Percentiles rank a stretch among this genome's conserved stretches.
Conservation (phyloP, 1,140 invertebrate species). For the Tyrophagus putrescentiae region DNA sequence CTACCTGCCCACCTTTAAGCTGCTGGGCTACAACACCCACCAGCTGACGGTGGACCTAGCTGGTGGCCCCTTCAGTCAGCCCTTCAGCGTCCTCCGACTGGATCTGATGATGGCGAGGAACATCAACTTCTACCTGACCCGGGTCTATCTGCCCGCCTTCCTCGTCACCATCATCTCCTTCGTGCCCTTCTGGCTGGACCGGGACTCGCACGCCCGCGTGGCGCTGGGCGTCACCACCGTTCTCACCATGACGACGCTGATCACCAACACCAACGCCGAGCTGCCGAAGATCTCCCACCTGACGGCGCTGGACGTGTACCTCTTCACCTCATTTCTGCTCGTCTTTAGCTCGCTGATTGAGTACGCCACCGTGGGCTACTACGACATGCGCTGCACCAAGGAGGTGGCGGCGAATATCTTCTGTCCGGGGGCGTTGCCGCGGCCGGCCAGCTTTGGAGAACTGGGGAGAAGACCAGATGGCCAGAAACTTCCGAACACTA, state of each 20-base stretch:
- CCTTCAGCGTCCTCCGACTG: too few species aligned
- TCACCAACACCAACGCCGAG: conserved; percentile 33
- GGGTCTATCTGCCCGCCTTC: conserved; percentile 29
- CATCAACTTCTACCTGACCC: conserved; percentile 28
- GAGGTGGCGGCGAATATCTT: too few species aligned
- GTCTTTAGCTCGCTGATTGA: conserved; percentile 29
- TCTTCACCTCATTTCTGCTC: conserved; percentile 33
- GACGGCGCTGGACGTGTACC: conserved; percentile 33
- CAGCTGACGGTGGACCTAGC: not conserved
- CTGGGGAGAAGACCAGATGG: too few species aligned
- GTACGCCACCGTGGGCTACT: conserved; percentile 28
- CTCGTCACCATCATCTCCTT: conserved; percentile 31
- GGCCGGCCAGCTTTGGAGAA: too few species aligned
- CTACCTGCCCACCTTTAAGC: not conserved
- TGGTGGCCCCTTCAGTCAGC: conserved; percentile 28
- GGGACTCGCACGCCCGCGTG: conserved; percentile 31
- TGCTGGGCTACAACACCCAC: not conserved
- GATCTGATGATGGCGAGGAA: conserved; percentile 29
- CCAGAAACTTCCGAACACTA: too few species aligned
- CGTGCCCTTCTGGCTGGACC: conserved; percentile 31
- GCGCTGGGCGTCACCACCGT: conserved; percentile 33
- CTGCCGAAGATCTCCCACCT: conserved; percentile 33
- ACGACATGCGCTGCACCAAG: too few species aligned
- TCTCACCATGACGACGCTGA: conserved; percentile 33
- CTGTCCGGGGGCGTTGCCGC: too few species aligned